A percentile compares a stretch with the other conserved stretches of the same genome.
Evolutionary conservation across 2,113 vertebrate genomes (phyloP).

Genomic region (Austrofundulus limnaeus): DNA sequence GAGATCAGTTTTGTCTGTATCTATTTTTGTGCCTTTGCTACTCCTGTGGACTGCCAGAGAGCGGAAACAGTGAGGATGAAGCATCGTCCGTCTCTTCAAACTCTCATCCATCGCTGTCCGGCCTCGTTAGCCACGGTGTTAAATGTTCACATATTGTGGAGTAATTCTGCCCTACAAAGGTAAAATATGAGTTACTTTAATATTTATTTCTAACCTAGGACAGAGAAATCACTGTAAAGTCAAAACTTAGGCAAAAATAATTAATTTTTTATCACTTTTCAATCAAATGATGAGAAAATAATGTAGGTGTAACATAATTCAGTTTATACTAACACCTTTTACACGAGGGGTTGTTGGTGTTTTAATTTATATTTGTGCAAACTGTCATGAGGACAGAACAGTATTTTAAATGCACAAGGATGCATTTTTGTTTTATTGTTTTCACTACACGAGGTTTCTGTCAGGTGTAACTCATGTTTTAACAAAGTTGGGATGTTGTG

Average conservation of each 20-base stretch:
- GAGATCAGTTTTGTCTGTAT: slow-evolving; percentile 47
- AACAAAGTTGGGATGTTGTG: too few relatives aligned
- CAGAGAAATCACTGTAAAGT: background rate
- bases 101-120: slow-evolving; percentile 19
- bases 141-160: slow-evolving; percentile 20
- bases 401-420: too few relatives aligned
- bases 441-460: too few relatives aligned
- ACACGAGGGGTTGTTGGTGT: too few relatives aligned
- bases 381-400: too few relatives aligned
- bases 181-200: slow-evolving; percentile 32
- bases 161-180: slow-evolving; percentile 50
- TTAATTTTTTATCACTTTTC: background rate
- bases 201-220: background rate
- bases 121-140: slow-evolving; percentile 11
- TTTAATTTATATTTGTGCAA: too few relatives aligned
- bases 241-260: background rate
- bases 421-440: too few relatives aligned
- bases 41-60: slow-evolving; percentile 65
- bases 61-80: slow-evolving; percentile 52
- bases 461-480: too few relatives aligned
- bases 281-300: background rate
- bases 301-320: too few relatives aligned
- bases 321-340: too few relatives aligned
- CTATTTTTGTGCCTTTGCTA: slow-evolving; percentile 80
- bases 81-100: slow-evolving; percentile 43